Base-by-base conservation (phyloP, 1,140 invertebrate species). In the Lutraria rhynchaena region DNA sequence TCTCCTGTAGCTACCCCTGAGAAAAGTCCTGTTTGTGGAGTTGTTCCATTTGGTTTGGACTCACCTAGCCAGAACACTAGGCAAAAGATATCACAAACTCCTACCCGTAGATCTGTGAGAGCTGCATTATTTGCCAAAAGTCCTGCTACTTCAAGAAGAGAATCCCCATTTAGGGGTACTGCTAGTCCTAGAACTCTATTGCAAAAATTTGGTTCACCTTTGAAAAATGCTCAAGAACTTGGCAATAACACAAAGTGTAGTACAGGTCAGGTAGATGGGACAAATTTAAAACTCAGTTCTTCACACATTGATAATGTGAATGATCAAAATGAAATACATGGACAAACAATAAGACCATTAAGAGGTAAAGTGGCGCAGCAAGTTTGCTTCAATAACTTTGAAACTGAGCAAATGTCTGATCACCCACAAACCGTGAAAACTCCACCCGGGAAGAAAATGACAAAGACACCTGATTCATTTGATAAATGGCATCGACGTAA, bases 61-160 rank as follows among this genome's bases (percentile, higher is more conserved):
- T 86, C 85, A 22, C 85, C 85, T 31, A 87, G 85, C 81, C 83
- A 85, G 37, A 85, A 81, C 65, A 87, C 83, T 51, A 76, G 83
- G 44, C 75, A 78, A 19, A 87, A 75, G 35, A 19, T 55, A 15
- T 58, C 37, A 24, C 33, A 33, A 27, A 87, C 86, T n/a, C 86
- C 86, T 7, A 87, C 84, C 17, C 73, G 86, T 35, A 78, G 75
- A 22, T 86, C 85, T 65, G 86, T 87, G 1, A 58, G 84, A 22
- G 83, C 86, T 19, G 80, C 75, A 19, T 57, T 87, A 13, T 87
- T 87, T 78, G 53, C 80, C 15, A 82, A 82, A 37, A 87, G 86
- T 78, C 86, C 86, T 33, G 71, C 35, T n/a, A 22, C 63, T 9
- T 70, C 35, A 3, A 35, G 55, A 24, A 67, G 22, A 35, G 61